phyloP scores from a whole-genome alignment of 1,140 invertebrate species.

The Camponotus pennsylvanicus region DNA sequence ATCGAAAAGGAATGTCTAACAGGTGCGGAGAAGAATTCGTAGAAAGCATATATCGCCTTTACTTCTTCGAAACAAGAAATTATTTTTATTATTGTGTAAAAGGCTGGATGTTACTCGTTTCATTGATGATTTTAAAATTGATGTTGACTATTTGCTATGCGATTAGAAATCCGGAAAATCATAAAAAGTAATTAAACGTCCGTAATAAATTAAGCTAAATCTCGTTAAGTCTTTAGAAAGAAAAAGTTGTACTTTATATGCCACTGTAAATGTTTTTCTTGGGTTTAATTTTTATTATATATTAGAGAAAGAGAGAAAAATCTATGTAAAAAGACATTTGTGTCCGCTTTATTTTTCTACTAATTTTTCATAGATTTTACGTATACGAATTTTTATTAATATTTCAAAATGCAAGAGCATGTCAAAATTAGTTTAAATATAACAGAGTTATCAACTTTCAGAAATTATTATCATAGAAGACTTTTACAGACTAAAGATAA shows the following conservation, averaged over 20 bases:
- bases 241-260: neutral
- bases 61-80: constrained; percentile 48
- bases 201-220: neutral
- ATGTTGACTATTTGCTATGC: constrained; percentile 1
- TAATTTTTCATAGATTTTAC: neutral
- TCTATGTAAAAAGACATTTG: neutral
- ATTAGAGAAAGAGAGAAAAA: too few species aligned
- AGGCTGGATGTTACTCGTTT: constrained; percentile 26
- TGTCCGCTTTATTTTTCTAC: neutral
- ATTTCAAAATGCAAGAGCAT: neutral
- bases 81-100: constrained; percentile 44
- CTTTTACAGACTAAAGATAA: constrained; percentile 56
- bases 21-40: constrained; percentile 30
- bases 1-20: constrained; percentile 31
- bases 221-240: neutral
- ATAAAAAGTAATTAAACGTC: neutral
- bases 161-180: neutral
- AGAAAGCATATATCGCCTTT: constrained; percentile 4
- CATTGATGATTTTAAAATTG: constrained; percentile 22
- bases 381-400: neutral
- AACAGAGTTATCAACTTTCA: neutral
- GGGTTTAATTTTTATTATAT: neutral
- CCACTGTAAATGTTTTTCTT: neutral
- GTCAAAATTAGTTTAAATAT: constrained; percentile 13
- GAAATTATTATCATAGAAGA: constrained; percentile 35